These are phyloP conservation scores for Microcebus jonahi DNA, from an alignment of 2,113 vertebrate species.

Conservation along the genomic window DNA sequence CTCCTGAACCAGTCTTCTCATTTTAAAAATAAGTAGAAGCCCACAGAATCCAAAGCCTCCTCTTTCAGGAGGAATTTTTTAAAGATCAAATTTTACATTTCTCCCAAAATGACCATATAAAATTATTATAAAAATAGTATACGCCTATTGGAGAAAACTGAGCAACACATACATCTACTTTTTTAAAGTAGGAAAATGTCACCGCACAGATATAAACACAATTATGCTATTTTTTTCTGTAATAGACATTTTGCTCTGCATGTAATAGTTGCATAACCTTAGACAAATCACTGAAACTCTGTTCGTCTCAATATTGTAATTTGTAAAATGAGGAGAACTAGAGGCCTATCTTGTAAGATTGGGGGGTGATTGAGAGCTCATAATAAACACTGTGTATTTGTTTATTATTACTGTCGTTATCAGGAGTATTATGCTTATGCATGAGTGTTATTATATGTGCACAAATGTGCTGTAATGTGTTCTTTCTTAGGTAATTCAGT, in stretches of 20 bases:
- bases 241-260: not conserved
- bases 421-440: not conserved
- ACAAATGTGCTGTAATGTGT: not conserved
- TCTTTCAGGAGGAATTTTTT: not conserved
- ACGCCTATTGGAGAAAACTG: not conserved
- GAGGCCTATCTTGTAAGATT: not conserved
- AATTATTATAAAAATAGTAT: conserved; percentile 9
- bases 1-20: conserved; percentile 7
- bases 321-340: conserved; percentile 21
- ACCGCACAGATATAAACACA: not conserved
- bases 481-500: not conserved
- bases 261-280: not conserved
- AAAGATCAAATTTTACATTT: not conserved
- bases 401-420: not conserved
- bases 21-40: conserved; percentile 60
- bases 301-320: not conserved
- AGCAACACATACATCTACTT: not conserved
- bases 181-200: not conserved
- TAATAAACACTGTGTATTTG: not conserved
- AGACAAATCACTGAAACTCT: not conserved
- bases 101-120: not conserved
- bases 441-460: not conserved
- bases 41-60: not conserved
- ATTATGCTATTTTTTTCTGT: not conserved
- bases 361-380: not conserved